Conservation (phyloP, 1,140 invertebrate genomes). For the Holcopasites calliopsidis region DNA sequence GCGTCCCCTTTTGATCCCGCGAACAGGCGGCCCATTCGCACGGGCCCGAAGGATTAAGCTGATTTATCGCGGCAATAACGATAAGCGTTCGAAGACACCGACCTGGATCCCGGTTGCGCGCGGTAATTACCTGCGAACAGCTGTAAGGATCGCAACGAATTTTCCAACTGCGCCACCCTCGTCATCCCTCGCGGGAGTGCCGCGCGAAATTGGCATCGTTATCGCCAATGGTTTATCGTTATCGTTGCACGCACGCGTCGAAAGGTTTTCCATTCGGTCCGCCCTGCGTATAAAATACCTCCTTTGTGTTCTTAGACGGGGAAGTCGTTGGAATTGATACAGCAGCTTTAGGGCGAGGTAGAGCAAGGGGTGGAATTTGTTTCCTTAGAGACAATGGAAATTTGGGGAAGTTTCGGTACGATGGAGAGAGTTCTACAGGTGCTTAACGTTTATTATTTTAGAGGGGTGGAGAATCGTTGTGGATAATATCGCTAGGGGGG, state of each 20-base stretch:
- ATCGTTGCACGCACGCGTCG: slow-evolving; percentile 28
- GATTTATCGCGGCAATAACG: slow-evolving; percentile 43
- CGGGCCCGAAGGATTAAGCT: slow-evolving; percentile 30
- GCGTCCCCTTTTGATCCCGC: slow-evolving; percentile 16
- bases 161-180: slow-evolving; percentile 22
- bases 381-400: too few species aligned
- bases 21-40: slow-evolving; percentile 11
- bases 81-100: slow-evolving; percentile 38
- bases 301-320: slow-evolving; percentile 20
- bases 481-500: too few species aligned
- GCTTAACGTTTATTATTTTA: too few species aligned
- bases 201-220: slow-evolving; percentile 48
- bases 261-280: slow-evolving; percentile 25
- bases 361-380: background rate
- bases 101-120: background rate
- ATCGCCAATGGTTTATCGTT: slow-evolving; percentile 55
- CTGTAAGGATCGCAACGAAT: slow-evolving; percentile 30
- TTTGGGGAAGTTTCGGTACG: too few species aligned
- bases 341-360: background rate
- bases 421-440: too few species aligned
- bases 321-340: slow-evolving; percentile 17
- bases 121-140: slow-evolving; percentile 45
- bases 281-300: background rate
- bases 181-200: slow-evolving; percentile 15
- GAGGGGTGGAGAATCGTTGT: too few species aligned